Base-by-base conservation (phyloP, 2,113 vertebrate species). In the Chaetura pelagica region DNA sequence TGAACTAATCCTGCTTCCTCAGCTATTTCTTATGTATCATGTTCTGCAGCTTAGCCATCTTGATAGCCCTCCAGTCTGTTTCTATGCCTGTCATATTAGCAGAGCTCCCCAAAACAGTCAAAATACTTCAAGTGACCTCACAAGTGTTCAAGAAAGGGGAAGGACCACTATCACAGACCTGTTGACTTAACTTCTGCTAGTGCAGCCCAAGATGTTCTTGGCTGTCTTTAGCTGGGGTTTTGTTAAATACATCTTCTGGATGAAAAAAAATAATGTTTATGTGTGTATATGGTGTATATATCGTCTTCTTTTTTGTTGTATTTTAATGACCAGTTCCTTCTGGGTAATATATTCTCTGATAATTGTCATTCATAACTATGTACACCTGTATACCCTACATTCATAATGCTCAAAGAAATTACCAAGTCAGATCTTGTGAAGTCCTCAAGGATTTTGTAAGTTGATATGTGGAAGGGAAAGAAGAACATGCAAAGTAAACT, bases 181-280 rank as follows among this genome's bases (percentile, higher is more conserved):
- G 27, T 22, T 94, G 24, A 21, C 51, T 38, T 22, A 3, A 21
- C 3, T 14, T 61, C 16, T 21, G 4, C 6, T 75, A 42, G 38
- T 29, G 32, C 22, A 81, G 27, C 9, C 27, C 17, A 44, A 58
- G 10, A 7, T 11, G 14, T 0, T 7, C 7, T 22, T 11, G 2
- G 9, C 15, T 59, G 3, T 21, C 18, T 54, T 48, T 32, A 32
- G 7, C 6, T 27, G 8, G 3, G 2, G 3, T 21, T 89, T 46
- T 59, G 35, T 19, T 55, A 26, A 69, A 52, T 9, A 17, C 3
- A 18, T 23, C 2, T 49, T 71, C 22, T 63, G 3, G 38, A 22
- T 62, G 18, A 3, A 23, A 73, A 78, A 5, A 6, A 26, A 29
- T n/a, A 7, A 22, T 22, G 7, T n/a, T 48, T 66, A 8, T 87